Base-by-base conservation (phyloP, 2,888 invertebrate genomes). In the Stramonita haemastoma region DNA sequence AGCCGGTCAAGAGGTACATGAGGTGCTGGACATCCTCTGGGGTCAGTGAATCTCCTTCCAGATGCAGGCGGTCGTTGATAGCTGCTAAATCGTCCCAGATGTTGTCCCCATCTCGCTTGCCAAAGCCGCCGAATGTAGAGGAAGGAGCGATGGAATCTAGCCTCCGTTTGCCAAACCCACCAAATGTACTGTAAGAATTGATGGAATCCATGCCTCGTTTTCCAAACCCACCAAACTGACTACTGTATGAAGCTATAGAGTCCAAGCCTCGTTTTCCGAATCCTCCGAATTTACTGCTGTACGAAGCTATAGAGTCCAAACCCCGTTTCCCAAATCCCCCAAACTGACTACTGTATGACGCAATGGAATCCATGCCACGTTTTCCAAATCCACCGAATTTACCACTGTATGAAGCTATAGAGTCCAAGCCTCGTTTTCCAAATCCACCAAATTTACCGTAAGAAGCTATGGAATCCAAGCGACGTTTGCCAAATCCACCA, bases 351-450 rank as follows among this genome's bases (percentile, higher is more conserved):
- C 81, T 88, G 36, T 56, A 81, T 15, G 46, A 11, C 0, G 73
- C 73, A 4, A 87, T 70, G 19, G 70, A 70, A 29, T 87, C 73
- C 73, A 73, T n/a, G 19, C 46, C 46, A 29, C 60, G 26, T 85
- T 85, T 73, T 0, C 89, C 89, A n/a, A 89, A 89, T 17, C 89
- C 85, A 22, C 85, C 73, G 26, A 89, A 89, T 22, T 26, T 73
- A 36, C 89, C 85, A 46, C 89, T 89, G 56, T 66, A 85, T n/a
- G 56, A 46, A 0, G 89, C 89, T n/a, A 89, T 89, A 19, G 89
- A 73, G 34, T 89, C 89, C 13, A 89, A 46, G 1, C 46, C 70
- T 15, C 84, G 84, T 83, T 88, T 88, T 1, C 89, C 89, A 32
- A 89, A 89, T 1, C 89, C 84, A 15, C 73, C 46, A 8, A 89